Evolutionary conservation across 2,797 vertebrate genomes (phyloP), one percentile per base, ranked within the genome.

Genomic region (Philypnodon macrostomus): DNA sequence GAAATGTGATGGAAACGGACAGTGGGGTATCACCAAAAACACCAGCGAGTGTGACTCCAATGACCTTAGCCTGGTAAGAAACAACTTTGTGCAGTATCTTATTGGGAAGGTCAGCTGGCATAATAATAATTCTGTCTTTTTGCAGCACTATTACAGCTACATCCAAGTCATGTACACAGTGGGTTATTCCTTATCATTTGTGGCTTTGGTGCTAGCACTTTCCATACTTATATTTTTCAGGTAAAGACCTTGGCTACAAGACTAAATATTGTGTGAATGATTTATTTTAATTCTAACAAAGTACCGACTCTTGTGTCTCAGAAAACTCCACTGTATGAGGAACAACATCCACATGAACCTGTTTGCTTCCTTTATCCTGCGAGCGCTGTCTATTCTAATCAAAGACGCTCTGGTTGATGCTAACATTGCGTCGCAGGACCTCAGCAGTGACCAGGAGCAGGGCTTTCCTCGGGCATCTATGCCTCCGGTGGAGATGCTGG

Each of bases 291-390:
- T 27, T 8, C 9, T 29, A 29, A 29, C 10, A 11, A 11, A 10
- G 4, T 10, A 11, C 32, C 53, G 5, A 19, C 4, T 54, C 11
- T 48, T 16, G 1, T 47, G 52, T 9, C 13, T 39, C 64, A 96
- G 94, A 80, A 91, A 91, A 55, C 86, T 96, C 24, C 92, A 85
- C 63, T 97, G 95, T 81, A 94, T 91, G 72, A 90, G 94, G 36
- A 97, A 95, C 80, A 93, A 92, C 60, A 92, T 97, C 84, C 95
- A 97, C 66, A 93, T 93, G 86, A 95, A 97, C 79, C 89, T 97
- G 54, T 97, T 97, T 72, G 81, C 85, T 0, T 95, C 95, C 26
- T 94, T 94, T 73, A 87, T 92, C 70, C 88, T 97, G 53, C 87
- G 93, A 45, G 94, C 91, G 0, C 67, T 86, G 7, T 91, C 93